phyloP scores from a whole-genome alignment of 92 coral and sea anemone species.

The Chrysogorgia sp. region DNA sequence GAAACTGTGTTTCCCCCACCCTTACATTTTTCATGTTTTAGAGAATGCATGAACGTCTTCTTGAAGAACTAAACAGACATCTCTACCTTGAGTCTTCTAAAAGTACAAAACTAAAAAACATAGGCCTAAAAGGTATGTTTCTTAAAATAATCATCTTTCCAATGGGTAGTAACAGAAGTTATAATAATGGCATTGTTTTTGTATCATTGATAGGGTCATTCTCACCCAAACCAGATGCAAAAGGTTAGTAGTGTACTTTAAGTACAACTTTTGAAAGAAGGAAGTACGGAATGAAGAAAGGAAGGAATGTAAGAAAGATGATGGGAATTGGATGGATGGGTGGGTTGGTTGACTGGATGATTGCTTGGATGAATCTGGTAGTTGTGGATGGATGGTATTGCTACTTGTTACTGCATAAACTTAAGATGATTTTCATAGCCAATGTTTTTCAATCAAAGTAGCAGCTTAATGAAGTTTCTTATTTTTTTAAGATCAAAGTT shows the following conservation, averaged over 20 bases:
- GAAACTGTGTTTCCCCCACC: not conserved
- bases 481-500: constrained; percentile 34
- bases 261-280: not conserved
- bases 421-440: no score
- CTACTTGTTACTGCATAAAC: no score
- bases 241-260: constrained; percentile 10
- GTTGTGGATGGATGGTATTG: no score
- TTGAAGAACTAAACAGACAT: constrained; percentile 85
- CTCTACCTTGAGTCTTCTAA: constrained; percentile 87
- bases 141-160: not conserved
- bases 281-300: no score
- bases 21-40: not conserved
- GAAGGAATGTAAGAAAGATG: no score
- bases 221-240: constrained; percentile 37
- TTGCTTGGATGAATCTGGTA: no score
- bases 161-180: not conserved
- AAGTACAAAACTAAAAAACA: constrained; percentile 48
- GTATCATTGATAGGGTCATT: constrained; percentile 3
- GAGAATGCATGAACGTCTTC: constrained; percentile 90
- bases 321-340: no score
- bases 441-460: no score
- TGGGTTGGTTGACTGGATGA: no score
- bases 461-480: no score
- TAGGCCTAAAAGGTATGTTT: constrained; percentile 24
- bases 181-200: not conserved